These are phyloP conservation scores for Drosophila melanosoma DNA, from an alignment of 2,888 invertebrate genomes.

Conservation along the genomic window DNA sequence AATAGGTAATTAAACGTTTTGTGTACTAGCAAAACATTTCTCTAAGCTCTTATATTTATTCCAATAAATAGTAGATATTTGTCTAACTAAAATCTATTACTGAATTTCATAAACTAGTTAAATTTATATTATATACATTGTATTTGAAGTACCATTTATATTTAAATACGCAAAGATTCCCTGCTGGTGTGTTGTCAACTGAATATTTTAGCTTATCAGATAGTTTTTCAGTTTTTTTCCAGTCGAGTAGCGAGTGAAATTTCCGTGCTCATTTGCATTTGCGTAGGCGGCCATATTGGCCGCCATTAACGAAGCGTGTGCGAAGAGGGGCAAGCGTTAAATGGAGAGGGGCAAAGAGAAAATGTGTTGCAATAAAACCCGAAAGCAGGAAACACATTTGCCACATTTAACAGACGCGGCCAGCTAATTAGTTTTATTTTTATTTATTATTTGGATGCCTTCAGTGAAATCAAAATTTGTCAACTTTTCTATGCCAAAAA, in stretches of 20 bases:
- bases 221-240: background rate
- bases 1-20: background rate
- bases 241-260: conserved; percentile 50
- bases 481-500: conserved; percentile 54
- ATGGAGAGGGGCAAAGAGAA: conserved; percentile 11
- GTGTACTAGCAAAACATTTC: background rate
- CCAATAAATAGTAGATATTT: background rate
- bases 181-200: conserved; percentile 1
- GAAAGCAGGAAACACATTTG: conserved; percentile 72
- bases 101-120: background rate
- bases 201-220: background rate
- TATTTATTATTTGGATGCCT: conserved; percentile 3
- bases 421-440: conserved; percentile 19
- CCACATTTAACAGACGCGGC: conserved; percentile 43
- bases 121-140: background rate
- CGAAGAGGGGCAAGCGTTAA: conserved; percentile 1
- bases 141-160: background rate
- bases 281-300: conserved; percentile 63
- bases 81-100: background rate
- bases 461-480: conserved; percentile 61
- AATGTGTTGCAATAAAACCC: conserved; percentile 59
- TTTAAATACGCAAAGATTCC: background rate
- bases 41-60: background rate
- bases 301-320: conserved; percentile 46
- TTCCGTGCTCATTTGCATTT: conserved; percentile 58